These are phyloP conservation scores for Chionodraco myersi DNA, from an alignment of 2,113 vertebrate species.

Conservation along the genomic window DNA sequence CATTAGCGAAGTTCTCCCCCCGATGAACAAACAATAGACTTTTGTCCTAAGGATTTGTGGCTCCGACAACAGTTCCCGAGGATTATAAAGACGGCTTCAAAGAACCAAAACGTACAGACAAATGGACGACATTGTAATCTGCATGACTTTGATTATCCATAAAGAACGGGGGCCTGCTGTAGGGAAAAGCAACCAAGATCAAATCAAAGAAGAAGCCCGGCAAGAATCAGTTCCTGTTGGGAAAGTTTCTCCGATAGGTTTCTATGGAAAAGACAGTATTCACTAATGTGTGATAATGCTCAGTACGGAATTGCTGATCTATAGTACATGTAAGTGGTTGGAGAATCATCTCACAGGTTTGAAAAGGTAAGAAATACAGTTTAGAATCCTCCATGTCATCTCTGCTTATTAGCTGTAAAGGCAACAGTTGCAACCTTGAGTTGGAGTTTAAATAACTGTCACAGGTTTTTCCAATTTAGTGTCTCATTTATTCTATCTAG, in stretches of 20 bases:
- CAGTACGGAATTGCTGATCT: background rate
- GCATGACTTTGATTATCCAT: too few relatives aligned
- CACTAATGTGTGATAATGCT: too few relatives aligned
- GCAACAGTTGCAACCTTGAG: conserved; percentile 18
- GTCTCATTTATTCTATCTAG: conserved; percentile 55
- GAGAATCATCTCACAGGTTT: background rate
- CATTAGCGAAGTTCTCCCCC: too few relatives aligned
- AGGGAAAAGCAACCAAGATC: background rate
- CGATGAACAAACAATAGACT: too few relatives aligned
- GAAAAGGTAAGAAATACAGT: background rate
- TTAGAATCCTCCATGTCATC: background rate
- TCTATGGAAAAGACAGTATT: background rate
- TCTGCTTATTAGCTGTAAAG: background rate
- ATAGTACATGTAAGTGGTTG: background rate
- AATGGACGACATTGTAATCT: too few relatives aligned
- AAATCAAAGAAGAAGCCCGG: background rate
- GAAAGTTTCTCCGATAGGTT: background rate
- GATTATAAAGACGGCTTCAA: too few relatives aligned
- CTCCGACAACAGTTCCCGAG: too few relatives aligned
- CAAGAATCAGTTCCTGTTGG: background rate
- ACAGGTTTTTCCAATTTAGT: conserved; percentile 43
- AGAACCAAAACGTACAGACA: too few relatives aligned
- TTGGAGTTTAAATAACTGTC: conserved; percentile 31
- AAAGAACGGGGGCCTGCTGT: too few relatives aligned
- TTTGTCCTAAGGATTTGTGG: too few relatives aligned